A percentile compares a stretch with the other conserved stretches of the same genome.
Evolutionary conservation across 2,113 vertebrate genomes (phyloP).

Genomic region (Canis aureus): DNA sequence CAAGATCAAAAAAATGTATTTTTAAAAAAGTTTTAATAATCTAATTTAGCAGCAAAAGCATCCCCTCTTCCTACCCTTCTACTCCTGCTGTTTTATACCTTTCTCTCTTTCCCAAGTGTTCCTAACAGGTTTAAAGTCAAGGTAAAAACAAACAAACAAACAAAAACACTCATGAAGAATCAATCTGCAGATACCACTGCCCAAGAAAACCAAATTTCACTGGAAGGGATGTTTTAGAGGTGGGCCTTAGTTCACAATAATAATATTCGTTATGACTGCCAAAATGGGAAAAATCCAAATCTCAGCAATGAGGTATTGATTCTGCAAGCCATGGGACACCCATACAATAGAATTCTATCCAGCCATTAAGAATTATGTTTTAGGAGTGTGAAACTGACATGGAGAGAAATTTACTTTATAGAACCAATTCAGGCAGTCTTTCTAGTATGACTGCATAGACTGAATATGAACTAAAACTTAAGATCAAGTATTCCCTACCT

Average conservation of each 20-base stretch:
- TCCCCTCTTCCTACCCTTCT: neutral
- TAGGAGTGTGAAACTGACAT: neutral
- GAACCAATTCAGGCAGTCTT: neutral
- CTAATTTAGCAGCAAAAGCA: neutral
- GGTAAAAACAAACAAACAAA: neutral
- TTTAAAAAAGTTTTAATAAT: neutral
- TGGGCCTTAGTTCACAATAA: neutral
- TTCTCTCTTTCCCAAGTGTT: constrained; percentile 4
- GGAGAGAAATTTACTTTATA: neutral
- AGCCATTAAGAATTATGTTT: constrained; percentile 1
- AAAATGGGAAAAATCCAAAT: neutral
- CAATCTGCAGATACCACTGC: neutral
- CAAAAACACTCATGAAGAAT: neutral
- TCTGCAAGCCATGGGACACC: neutral
- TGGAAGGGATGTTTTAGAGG: neutral
- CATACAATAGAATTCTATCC: neutral
- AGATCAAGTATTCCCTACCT: neutral
- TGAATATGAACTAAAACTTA: neutral
- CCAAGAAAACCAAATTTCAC: constrained; percentile 11
- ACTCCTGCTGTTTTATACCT: neutral
- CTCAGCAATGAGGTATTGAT: neutral
- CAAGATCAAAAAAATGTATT: neutral
- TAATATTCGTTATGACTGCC: neutral
- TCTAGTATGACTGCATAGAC: neutral
- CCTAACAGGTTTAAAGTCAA: neutral